Percentiles rank a stretch among this genome's conserved stretches.
Evolutionary conservation across 2,888 invertebrate genomes (phyloP).

Genomic region (Caenorhabditis sp.): DNA sequence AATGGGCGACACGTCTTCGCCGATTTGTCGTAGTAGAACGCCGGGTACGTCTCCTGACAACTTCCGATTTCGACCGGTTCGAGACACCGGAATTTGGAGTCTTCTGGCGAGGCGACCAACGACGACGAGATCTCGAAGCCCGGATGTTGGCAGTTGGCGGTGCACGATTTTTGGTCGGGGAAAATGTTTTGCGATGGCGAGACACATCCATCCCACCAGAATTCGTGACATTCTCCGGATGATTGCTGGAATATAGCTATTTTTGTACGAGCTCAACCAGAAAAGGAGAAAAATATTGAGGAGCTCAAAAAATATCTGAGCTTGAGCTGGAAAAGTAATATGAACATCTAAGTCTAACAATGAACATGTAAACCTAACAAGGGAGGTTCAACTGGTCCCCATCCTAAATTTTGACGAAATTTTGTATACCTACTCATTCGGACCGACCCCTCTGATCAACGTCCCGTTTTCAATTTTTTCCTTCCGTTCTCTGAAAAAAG

Average conservation of each 20-base stretch:
- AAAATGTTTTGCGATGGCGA: conserved; percentile 65
- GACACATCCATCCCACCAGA: conserved; percentile 68
- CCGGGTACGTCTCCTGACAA: conserved; percentile 61
- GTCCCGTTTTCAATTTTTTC: no score
- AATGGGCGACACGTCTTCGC: conserved; percentile 59
- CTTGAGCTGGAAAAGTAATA: no score
- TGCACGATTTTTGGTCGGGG: conserved; percentile 50
- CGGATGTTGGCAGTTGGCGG: conserved; percentile 46
- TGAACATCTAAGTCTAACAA: no score
- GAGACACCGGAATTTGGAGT: conserved; percentile 54
- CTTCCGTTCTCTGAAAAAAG: no score
- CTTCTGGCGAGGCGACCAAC: conserved; percentile 23
- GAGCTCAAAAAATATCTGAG: no score
- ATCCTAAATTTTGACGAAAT: no score
- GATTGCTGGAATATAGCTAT: conserved; percentile 44
- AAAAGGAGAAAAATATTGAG: no score
- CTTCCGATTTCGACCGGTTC: conserved; percentile 58
- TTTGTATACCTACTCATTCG: no score
- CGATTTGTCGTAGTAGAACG: conserved; percentile 52
- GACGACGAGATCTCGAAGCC: conserved; percentile 47
- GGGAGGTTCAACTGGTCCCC: no score
- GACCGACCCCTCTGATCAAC: no score
- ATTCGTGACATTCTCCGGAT: conserved; percentile 55
- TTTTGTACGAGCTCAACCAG: neutral
- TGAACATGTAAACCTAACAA: no score